phyloP scores from a whole-genome alignment of 2,888 invertebrate species.

The Drosophila mulleri region DNA sequence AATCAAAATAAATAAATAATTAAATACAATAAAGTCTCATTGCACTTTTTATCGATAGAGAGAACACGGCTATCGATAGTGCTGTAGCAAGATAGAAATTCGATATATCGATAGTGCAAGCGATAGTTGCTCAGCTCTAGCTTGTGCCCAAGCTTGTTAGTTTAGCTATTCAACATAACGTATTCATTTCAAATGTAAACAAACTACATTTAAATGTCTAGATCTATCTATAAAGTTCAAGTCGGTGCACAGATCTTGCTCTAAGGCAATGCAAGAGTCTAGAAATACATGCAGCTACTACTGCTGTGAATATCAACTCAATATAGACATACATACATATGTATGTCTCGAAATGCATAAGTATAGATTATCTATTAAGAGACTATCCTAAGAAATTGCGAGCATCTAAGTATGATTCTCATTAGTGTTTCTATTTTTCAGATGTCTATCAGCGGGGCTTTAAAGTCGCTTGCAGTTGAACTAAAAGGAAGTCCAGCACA shows the following conservation, averaged over 20 bases:
- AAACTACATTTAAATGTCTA: too few species aligned
- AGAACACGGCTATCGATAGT: too few species aligned
- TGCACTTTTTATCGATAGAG: too few species aligned
- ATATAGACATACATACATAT: background rate
- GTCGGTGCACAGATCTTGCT: background rate
- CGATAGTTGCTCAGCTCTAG: background rate
- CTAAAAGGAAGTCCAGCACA: conserved; percentile 28
- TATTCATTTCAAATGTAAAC: background rate
- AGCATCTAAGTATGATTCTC: conserved; percentile 2
- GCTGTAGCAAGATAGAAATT: rapidly evolving
- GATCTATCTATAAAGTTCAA: background rate
- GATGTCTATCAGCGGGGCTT: conserved; percentile 60
- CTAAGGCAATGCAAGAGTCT: too few species aligned
- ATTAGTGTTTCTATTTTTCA: conserved; percentile 30
- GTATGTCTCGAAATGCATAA: background rate
- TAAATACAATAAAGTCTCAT: too few species aligned
- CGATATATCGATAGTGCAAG: too few species aligned
- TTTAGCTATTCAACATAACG: too few species aligned
- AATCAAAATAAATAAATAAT: too few species aligned
- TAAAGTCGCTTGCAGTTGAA: conserved; percentile 44
- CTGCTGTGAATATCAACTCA: background rate
- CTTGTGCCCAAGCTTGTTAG: background rate
- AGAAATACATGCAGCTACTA: background rate
- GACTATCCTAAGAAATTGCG: background rate
- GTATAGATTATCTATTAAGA: background rate